These are phyloP conservation scores for Melanotaenia boesemani DNA, from an alignment of 2,797 vertebrate genomes.

Conservation along the genomic window DNA sequence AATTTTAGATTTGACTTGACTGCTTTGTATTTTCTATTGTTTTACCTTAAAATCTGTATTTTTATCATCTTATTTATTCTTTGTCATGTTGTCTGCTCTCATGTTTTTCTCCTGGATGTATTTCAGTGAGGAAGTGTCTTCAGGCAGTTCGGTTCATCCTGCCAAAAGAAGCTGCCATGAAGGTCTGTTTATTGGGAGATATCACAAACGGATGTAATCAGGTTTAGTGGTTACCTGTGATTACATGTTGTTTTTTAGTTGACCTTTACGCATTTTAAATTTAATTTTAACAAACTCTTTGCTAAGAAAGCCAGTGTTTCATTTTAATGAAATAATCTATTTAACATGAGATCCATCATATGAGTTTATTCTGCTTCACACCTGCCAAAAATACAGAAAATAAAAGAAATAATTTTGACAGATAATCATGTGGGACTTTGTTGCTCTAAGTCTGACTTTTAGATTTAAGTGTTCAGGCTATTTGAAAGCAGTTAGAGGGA, in stretches of 20 bases:
- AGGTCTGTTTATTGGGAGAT: slow-evolving; percentile 65
- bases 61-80: slow-evolving; percentile 5
- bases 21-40: background rate
- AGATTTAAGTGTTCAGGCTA: background rate
- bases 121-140: slow-evolving; percentile 92
- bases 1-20: background rate
- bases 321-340: no score
- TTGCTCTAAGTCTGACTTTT: background rate
- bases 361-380: no score
- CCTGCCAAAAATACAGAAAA: background rate
- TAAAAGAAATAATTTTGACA: background rate
- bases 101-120: background rate
- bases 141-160: slow-evolving; percentile 92
- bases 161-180: slow-evolving; percentile 93
- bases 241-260: no score
- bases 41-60: background rate
- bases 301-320: no score
- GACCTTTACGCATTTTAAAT: no score
- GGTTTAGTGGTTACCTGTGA: background rate
- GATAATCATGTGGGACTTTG: background rate
- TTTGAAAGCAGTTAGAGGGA: background rate
- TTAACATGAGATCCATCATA: no score
- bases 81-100: background rate
- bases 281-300: no score
- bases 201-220: background rate